Evolutionary conservation across 2,797 vertebrate species (phyloP).

Genomic region (Sebastolobus alascanus): DNA sequence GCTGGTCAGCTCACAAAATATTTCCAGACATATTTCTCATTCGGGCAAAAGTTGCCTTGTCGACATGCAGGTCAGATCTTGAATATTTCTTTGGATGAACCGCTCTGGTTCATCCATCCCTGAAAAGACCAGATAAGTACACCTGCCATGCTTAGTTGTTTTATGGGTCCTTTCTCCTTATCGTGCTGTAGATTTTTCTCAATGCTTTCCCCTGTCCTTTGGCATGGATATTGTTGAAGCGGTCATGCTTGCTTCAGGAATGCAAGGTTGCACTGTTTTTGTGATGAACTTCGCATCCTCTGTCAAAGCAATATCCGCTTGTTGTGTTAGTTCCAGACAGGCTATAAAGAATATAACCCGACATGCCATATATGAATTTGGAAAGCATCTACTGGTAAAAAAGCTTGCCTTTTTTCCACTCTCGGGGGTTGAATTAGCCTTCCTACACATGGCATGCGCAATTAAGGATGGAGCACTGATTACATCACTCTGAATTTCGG

Average conservation of each 20-base stretch:
- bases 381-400: conserved; percentile 20
- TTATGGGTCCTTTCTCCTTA: conserved; percentile 14
- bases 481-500: conserved; percentile 70
- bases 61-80: conserved; percentile 60
- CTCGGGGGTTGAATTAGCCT: conserved; percentile 54
- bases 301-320: conserved; percentile 20
- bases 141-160: conserved; percentile 35
- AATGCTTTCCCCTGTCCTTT: conserved; percentile 16
- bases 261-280: conserved; percentile 5
- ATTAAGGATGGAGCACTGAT: conserved; percentile 65
- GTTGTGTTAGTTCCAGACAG: conserved; percentile 32
- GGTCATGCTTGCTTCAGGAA: conserved; percentile 17
- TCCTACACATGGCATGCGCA: conserved; percentile 56
- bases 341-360: conserved; percentile 26
- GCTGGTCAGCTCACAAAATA: conserved; percentile 44
- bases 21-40: conserved; percentile 55
- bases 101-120: conserved; percentile 21
- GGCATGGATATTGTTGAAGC: conserved; percentile 9
- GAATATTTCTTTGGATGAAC: conserved; percentile 39
- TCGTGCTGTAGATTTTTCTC: conserved; percentile 17
- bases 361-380: conserved; percentile 6
- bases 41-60: conserved; percentile 34
- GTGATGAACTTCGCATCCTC: conserved; percentile 12
- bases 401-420: conserved; percentile 8
- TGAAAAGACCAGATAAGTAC: conserved; percentile 43